A percentile compares a stretch with the other conserved stretches of the same genome.
Evolutionary conservation across 2,797 vertebrate species (phyloP).

Genomic region (Fistularia commersonii): DNA sequence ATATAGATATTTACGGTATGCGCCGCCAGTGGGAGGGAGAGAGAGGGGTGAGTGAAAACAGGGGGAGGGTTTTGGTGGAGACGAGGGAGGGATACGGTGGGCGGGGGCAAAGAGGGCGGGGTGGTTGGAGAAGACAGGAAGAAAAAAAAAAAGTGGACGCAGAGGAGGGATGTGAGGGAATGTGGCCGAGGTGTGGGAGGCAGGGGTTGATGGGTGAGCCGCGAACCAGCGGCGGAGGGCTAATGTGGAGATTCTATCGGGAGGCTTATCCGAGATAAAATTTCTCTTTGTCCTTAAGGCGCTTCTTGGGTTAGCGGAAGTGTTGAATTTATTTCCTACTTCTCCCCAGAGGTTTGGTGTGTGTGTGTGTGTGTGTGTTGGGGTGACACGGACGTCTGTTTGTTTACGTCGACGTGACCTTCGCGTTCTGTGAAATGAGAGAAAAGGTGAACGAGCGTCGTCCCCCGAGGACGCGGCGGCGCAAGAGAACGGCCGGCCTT

Average conservation of each 20-base stretch:
- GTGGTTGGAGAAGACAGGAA: neutral
- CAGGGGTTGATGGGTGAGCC: constrained; percentile 69
- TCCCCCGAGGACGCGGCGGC: too few species aligned
- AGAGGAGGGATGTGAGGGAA: constrained; percentile 37
- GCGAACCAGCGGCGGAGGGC: constrained; percentile 65
- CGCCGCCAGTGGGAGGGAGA: constrained; percentile 27
- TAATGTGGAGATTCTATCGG: constrained; percentile 74
- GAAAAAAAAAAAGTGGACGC: constrained; percentile 8
- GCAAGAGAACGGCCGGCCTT: too few species aligned
- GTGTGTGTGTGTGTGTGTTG: constrained; percentile 13
- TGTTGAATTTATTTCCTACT: constrained; percentile 69
- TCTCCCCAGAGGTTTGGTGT: constrained; percentile 58
- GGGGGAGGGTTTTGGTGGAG: neutral
- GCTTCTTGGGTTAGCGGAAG: constrained; percentile 69
- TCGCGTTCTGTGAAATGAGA: too few species aligned
- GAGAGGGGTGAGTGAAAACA: constrained; percentile 6
- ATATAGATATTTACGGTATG: constrained; percentile 55
- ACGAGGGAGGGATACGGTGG: constrained; percentile 6
- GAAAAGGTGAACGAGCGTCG: too few species aligned
- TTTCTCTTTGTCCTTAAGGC: constrained; percentile 77
- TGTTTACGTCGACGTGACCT: too few species aligned
- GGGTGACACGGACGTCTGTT: too few species aligned
- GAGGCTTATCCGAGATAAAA: constrained; percentile 77
- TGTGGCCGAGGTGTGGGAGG: constrained; percentile 63
- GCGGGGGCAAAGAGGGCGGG: constrained; percentile 12